Conservation (phyloP, 1,140 invertebrate species). For the Drosophila baimaii region DNA sequence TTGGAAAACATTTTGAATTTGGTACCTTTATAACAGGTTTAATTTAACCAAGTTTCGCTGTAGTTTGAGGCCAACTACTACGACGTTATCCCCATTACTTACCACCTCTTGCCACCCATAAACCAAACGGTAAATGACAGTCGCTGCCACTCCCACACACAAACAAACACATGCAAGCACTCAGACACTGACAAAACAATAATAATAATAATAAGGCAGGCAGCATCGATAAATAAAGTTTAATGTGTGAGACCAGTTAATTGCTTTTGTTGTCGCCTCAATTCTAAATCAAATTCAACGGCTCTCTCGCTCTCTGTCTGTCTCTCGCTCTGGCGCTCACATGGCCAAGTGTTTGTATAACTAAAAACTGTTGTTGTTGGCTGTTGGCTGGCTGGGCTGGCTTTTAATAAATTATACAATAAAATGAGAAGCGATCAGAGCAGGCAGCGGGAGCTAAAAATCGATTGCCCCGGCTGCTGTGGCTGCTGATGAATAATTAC, state of each 20-base stretch:
- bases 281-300: constrained; percentile 63
- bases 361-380: constrained; percentile 57
- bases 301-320: constrained; percentile 25
- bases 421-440: constrained; percentile 68
- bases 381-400: constrained; percentile 54
- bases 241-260: constrained; percentile 68
- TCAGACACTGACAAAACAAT: constrained; percentile 15
- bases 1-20: neutral
- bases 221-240: constrained; percentile 75
- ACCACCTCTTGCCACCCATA: constrained; percentile 41
- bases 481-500: constrained; percentile 75
- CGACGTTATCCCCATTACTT: constrained; percentile 36
- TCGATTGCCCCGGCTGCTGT: constrained; percentile 52
- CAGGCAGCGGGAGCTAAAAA: constrained; percentile 55
- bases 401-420: constrained; percentile 82
- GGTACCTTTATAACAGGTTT: neutral
- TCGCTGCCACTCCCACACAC: constrained; percentile 46
- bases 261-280: constrained; percentile 72
- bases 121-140: constrained; percentile 42
- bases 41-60: neutral
- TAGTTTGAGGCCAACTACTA: constrained; percentile 17
- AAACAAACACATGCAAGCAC: constrained; percentile 19
- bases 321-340: constrained; percentile 29
- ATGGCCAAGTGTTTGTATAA: constrained; percentile 74
- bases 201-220: constrained; percentile 43